Conservation (phyloP, 1,140 invertebrate genomes). For the Thrips palmi region DNA sequence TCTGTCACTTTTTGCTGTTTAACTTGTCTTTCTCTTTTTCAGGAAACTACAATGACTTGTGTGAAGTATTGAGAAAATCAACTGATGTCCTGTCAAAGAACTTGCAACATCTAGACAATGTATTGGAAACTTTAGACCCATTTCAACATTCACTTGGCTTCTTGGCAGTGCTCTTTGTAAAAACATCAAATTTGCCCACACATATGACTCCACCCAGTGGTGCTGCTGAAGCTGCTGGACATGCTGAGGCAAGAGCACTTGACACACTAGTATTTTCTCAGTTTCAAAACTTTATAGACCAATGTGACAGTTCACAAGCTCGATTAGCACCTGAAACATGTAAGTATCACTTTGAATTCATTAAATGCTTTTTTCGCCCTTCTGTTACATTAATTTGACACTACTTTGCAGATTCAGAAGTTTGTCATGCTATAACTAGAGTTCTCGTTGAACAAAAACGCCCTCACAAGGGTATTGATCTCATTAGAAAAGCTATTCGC, state of each 20-base stretch:
- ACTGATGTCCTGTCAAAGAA: slow-evolving; percentile 64
- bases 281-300: slow-evolving; percentile 64
- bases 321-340: slow-evolving; percentile 65
- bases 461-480: slow-evolving; percentile 65
- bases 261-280: slow-evolving; percentile 34
- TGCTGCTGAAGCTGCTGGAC: slow-evolving; percentile 2
- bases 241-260: slow-evolving; percentile 9
- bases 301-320: slow-evolving; percentile 76
- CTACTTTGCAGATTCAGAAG: slow-evolving; percentile 54
- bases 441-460: slow-evolving; percentile 55
- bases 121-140: slow-evolving; percentile 70
- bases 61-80: slow-evolving; percentile 60
- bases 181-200: slow-evolving; percentile 27
- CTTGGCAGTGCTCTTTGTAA: slow-evolving; percentile 64
- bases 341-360: slow-evolving; percentile 30
- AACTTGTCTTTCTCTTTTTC: slow-evolving; percentile 19
- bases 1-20: slow-evolving; percentile 1
- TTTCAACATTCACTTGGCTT: slow-evolving; percentile 79
- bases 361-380: slow-evolving; percentile 11
- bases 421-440: slow-evolving; percentile 68
- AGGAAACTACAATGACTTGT: slow-evolving; percentile 69
- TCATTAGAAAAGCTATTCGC: slow-evolving; percentile 65
- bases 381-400: slow-evolving; percentile 13
- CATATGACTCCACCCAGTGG: slow-evolving; percentile 27
- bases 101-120: slow-evolving; percentile 66